Percentiles rank a stretch among this genome's conserved stretches.
These are phyloP conservation scores for Ophiodon elongatus DNA, from an alignment of 2,113 vertebrate species.

Conservation along the genomic window DNA sequence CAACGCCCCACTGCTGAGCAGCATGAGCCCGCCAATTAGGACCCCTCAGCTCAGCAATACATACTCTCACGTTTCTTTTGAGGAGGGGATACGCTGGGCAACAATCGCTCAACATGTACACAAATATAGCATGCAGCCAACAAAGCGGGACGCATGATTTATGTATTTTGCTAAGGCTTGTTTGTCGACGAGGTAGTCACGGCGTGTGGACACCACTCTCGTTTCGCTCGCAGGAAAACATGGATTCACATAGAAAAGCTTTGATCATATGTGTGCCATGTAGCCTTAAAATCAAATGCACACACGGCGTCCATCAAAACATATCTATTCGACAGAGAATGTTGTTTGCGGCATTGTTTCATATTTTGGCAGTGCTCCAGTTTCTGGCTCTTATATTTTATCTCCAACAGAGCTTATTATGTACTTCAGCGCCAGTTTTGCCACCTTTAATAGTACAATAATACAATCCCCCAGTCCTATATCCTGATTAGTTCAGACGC, in stretches of 20 bases:
- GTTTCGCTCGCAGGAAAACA: neutral
- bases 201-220: neutral
- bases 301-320: neutral
- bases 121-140: constrained; percentile 10
- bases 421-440: neutral
- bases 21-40: constrained; percentile 62
- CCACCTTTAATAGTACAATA: constrained; percentile 7
- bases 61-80: neutral
- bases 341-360: neutral
- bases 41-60: constrained; percentile 30
- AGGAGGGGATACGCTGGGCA: constrained; percentile 18
- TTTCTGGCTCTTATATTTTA: neutral
- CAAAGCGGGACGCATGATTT: constrained; percentile 29
- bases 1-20: constrained; percentile 34
- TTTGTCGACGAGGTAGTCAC: constrained; percentile 34
- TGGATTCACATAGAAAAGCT: neutral
- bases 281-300: neutral
- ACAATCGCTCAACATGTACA: constrained; percentile 15
- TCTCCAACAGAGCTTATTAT: neutral
- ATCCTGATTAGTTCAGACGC: constrained; percentile 27
- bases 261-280: constrained; percentile 22
- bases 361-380: neutral
- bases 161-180: constrained; percentile 15
- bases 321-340: neutral
- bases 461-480: neutral